These are phyloP conservation scores for Ptychobarbus kaznakovi DNA, from an alignment of 2,797 vertebrate species.

Conservation along the genomic window DNA sequence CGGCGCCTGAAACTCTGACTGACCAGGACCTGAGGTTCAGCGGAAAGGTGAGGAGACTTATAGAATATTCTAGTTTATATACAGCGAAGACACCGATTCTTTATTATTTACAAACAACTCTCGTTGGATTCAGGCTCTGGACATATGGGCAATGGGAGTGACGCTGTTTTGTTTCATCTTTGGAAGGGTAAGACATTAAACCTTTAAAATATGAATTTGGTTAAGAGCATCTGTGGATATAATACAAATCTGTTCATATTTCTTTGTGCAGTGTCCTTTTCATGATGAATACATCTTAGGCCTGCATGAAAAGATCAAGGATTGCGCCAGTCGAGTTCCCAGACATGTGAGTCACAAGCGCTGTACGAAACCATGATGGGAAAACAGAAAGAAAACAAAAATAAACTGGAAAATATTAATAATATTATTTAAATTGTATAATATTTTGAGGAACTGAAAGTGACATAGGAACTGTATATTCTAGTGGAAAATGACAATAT, in stretches of 20 bases:
- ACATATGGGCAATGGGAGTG: slow-evolving; percentile 96
- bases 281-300: slow-evolving; percentile 91
- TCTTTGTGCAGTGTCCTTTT: slow-evolving; percentile 88
- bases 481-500: not conserved
- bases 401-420: too few species aligned
- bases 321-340: slow-evolving; percentile 88
- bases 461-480: not conserved
- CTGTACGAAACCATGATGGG: not conserved
- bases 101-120: not conserved
- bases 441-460: too few species aligned
- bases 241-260: not conserved
- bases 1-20: slow-evolving; percentile 92
- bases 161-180: slow-evolving; percentile 94
- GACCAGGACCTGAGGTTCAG: slow-evolving; percentile 89
- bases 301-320: slow-evolving; percentile 93
- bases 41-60: slow-evolving; percentile 83
- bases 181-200: slow-evolving; percentile 83
- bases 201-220: not conserved
- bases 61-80: not conserved
- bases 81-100: not conserved
- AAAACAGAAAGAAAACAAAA: too few species aligned
- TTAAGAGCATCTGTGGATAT: not conserved
- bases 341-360: slow-evolving; percentile 80
- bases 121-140: slow-evolving; percentile 85
- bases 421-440: too few species aligned